Evolutionary conservation across 2,888 invertebrate species (phyloP), one percentile per base, ranked within the genome.

Genomic region (Carterocephalus palaemon): DNA sequence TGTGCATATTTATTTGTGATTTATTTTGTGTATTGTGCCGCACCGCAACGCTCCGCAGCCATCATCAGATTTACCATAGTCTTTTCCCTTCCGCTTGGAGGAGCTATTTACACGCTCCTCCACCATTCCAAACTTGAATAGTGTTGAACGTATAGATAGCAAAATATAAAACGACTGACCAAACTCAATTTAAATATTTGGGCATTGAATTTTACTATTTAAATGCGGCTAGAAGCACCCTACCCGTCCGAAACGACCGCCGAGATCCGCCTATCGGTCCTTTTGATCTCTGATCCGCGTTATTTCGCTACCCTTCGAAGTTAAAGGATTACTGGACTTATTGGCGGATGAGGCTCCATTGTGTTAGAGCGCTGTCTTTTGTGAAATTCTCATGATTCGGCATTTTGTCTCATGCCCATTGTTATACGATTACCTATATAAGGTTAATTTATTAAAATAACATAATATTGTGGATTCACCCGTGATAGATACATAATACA

Each of bases 261-360:
- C n/a, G n/a, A n/a, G n/a, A n/a, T n/a, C n/a, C n/a, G n/a, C 39
- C 29, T 29, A 39, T 29, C 28, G 29, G 26, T 28, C 13, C 20
- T 22, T 39, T 39, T 39, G 39, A 39, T 39, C 39, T 29, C 8
- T 29, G 39, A 39, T 29, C 39, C 39, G 15, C 15, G 20, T 29
- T 39, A 39, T 39, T 33, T 39, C 29, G 29, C 15, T n/a, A 29
- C 39, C 39, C 39, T 29, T 39, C 20, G 13, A 29, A 39, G 26
- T 29, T 39, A 39, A 22, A 39, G 39, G 39, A 39, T 39, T 39
- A 39, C 29, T 13, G n/a, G 37, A 29, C 13, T 29, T 39, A 39
- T 20, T 39, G 12, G 26, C 38, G 26, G 9, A 16, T 39, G 29
- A 22, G 20, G 24, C 24, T n/a, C n/a, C n/a, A n/a, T 20, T 2